A percentile compares a stretch with the other conserved stretches of the same genome.
phyloP scores from a whole-genome alignment of 2,888 invertebrate species.

The Leptinotarsa peninsularis region DNA sequence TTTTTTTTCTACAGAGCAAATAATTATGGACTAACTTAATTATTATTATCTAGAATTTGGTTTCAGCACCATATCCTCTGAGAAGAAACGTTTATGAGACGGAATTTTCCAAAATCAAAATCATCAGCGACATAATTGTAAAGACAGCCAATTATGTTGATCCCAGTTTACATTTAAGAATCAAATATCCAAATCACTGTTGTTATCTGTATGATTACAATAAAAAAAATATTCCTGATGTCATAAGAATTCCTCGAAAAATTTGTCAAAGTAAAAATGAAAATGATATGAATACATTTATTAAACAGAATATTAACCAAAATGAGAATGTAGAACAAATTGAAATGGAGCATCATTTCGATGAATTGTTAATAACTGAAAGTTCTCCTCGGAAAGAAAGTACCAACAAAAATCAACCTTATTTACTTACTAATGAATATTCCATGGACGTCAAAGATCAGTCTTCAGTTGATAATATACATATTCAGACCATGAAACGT shows the following conservation, averaged over 20 bases:
- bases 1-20: too few relatives aligned
- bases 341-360: neutral
- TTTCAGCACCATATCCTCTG: slow-evolving; percentile 36
- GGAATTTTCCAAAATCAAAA: slow-evolving; percentile 30
- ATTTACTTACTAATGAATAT: slow-evolving; percentile 37
- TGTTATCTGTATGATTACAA: slow-evolving; percentile 43
- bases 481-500: slow-evolving; percentile 20
- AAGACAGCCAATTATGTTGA: slow-evolving; percentile 42
- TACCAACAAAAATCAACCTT: neutral
- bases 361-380: neutral
- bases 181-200: slow-evolving; percentile 37
- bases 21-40: too few relatives aligned
- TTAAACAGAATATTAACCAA: slow-evolving; percentile 11
- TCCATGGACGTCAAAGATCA: slow-evolving; percentile 28
- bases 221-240: slow-evolving; percentile 35
- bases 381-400: neutral
- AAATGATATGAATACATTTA: slow-evolving; percentile 20
- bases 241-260: slow-evolving; percentile 32
- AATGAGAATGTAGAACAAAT: neutral
- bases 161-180: slow-evolving; percentile 41
- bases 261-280: slow-evolving; percentile 13
- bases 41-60: slow-evolving; percentile 1
- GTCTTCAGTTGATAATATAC: slow-evolving; percentile 17
- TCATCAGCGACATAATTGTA: slow-evolving; percentile 39
- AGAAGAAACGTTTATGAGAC: slow-evolving; percentile 13